phyloP scores from a whole-genome alignment of 2,113 vertebrate species.

The Hyaena hyaena region DNA sequence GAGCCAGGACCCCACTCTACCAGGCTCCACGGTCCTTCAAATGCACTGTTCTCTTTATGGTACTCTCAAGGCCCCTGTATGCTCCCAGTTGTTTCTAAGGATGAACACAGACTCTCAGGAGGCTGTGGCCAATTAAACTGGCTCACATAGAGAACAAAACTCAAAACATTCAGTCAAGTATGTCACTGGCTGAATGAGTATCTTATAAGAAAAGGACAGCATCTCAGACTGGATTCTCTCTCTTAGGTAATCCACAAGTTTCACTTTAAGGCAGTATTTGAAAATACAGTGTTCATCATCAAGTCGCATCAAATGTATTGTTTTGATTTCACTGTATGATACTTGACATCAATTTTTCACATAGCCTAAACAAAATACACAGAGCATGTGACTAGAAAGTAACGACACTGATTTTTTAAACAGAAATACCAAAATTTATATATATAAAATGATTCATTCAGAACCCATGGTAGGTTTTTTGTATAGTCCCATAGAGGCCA shows the following conservation, averaged over 20 bases:
- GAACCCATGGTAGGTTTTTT: background rate
- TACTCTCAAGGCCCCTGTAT: constrained; percentile 8
- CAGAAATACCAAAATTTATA: background rate
- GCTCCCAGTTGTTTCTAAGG: background rate
- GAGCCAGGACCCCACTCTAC: background rate
- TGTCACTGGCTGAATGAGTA: background rate
- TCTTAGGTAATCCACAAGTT: background rate
- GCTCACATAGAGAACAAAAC: constrained; percentile 33
- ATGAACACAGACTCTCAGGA: constrained; percentile 49
- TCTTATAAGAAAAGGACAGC: background rate
- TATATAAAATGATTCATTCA: background rate
- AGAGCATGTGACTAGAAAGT: background rate
- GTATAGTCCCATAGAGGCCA: background rate
- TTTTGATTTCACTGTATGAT: background rate
- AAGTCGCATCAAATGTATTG: background rate
- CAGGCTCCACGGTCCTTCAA: background rate
- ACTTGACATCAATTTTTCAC: constrained; percentile 31
- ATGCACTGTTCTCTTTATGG: background rate
- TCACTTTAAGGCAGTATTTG: background rate
- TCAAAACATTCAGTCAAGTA: constrained; percentile 1
- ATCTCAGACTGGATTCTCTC: background rate
- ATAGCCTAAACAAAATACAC: constrained; percentile 1
- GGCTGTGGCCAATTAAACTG: constrained; percentile 11
- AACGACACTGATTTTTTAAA: background rate
- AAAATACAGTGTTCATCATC: background rate